These are phyloP conservation scores for Nematopogon swammerdamellus DNA, from an alignment of 2,888 invertebrate genomes.

Conservation along the genomic window DNA sequence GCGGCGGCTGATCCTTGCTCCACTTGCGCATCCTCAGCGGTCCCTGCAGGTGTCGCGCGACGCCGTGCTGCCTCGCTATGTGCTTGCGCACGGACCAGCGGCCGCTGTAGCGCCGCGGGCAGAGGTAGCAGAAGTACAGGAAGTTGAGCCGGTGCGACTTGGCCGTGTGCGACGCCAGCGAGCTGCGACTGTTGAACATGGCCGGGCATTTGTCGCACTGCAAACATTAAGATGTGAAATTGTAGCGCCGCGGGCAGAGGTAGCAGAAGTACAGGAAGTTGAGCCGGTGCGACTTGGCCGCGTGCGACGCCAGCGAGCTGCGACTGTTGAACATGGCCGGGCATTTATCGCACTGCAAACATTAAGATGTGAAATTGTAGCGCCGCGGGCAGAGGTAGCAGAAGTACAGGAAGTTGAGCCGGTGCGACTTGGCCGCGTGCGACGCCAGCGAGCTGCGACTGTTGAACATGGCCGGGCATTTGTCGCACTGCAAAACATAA, in stretches of 20 bases:
- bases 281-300: slow-evolving; percentile 15
- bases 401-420: slow-evolving; percentile 13
- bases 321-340: slow-evolving; percentile 11
- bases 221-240: background rate
- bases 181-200: slow-evolving; percentile 13
- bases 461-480: slow-evolving; percentile 8
- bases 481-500: slow-evolving; percentile 5
- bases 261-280: slow-evolving; percentile 16
- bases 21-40: too few species aligned
- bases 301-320: slow-evolving; percentile 15
- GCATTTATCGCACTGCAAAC: slow-evolving; percentile 6
- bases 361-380: slow-evolving; percentile 9
- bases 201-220: slow-evolving; percentile 8
- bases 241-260: slow-evolving; percentile 15
- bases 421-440: slow-evolving; percentile 17
- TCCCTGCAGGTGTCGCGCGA: too few species aligned
- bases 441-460: slow-evolving; percentile 15
- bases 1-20: too few species aligned
- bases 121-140: slow-evolving; percentile 16
- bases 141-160: slow-evolving; percentile 15
- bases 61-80: slow-evolving; percentile 3
- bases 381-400: slow-evolving; percentile 16
- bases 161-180: slow-evolving; percentile 16
- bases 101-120: slow-evolving; percentile 14
- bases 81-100: slow-evolving; percentile 15